A percentile compares a stretch with the other conserved stretches of the same genome.
Conservation (phyloP, 2,113 vertebrate genomes). For the Pipra filicauda region DNA sequence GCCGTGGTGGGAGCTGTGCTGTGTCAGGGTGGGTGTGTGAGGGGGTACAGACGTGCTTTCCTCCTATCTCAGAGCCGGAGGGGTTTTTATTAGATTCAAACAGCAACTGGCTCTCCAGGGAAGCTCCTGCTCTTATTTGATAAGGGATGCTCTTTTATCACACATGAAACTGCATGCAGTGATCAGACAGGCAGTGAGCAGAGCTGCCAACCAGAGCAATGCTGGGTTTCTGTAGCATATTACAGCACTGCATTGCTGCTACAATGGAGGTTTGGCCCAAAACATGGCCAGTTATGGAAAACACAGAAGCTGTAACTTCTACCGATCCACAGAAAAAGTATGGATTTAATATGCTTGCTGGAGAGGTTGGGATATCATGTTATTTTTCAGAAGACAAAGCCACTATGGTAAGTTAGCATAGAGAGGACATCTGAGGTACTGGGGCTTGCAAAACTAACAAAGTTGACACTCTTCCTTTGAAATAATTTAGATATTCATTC, state of each 20-base stretch:
- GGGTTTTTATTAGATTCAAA: constrained; percentile 66
- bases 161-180: constrained; percentile 55
- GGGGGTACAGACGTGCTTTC: background rate
- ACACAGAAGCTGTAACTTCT: background rate
- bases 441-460: background rate
- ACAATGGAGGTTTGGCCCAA: background rate
- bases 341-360: background rate
- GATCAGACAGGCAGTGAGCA: constrained; percentile 46
- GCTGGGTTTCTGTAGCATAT: background rate
- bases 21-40: background rate
- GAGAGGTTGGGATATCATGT: background rate
- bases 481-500: background rate
- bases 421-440: background rate
- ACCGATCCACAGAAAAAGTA: background rate
- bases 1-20: background rate
- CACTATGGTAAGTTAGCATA: background rate
- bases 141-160: constrained; percentile 72
- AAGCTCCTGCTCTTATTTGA: constrained; percentile 71
- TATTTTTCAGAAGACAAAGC: background rate
- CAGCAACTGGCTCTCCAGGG: constrained; percentile 59
- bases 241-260: background rate
- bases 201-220: background rate
- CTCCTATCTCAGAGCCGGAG: constrained; percentile 42
- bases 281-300: background rate
- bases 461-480: background rate